Evolutionary conservation across 1,140 invertebrate genomes (phyloP).

Genomic region (fruit fly (Drosophila melanogaster)): Release_6_plus_ISO1_MT NT_033777.3:19391001-19391500

Average conservation of each 20-base stretch:
- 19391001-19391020: constrained; percentile 92
- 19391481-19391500: constrained; percentile 40
- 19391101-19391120: constrained; percentile 71
- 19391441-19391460: constrained; percentile 61
- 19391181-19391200: constrained; percentile 86
- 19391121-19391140: constrained; percentile 58
- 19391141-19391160: constrained; percentile 67
- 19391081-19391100: constrained; percentile 88
- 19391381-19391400: constrained; percentile 16
- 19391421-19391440: constrained; percentile 63
- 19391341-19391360: constrained; percentile 46
- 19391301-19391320: constrained; percentile 71
- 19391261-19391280: constrained; percentile 74
- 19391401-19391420: constrained; percentile 51
- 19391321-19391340: constrained; percentile 70
- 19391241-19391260: constrained; percentile 82
- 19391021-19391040: constrained; percentile 91
- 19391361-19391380: not conserved
- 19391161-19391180: constrained; percentile 85
- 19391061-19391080: constrained; percentile 90
- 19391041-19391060: constrained; percentile 91
- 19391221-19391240: constrained; percentile 67
- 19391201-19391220: constrained; percentile 75
- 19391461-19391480: constrained; percentile 69
- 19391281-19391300: constrained; percentile 78